phyloP scores from a whole-genome alignment of 1,140 invertebrate genomes.

The Yoshiicerus persimilis region DNA sequence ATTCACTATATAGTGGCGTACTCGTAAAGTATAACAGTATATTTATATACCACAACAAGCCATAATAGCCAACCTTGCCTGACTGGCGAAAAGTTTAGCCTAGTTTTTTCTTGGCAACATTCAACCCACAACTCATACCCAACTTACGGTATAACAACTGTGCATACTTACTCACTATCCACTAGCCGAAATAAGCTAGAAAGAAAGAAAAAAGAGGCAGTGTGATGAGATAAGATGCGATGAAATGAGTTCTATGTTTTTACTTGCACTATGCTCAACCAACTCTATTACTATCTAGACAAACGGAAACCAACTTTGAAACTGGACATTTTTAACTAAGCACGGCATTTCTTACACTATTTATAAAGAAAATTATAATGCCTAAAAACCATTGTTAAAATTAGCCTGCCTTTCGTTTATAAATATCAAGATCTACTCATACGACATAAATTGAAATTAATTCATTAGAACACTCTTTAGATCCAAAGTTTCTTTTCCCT shows the following conservation, averaged over 20 bases:
- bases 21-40: not conserved
- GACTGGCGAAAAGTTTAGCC: not conserved
- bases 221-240: not conserved
- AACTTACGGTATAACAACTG: not conserved
- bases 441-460: too few relatives aligned
- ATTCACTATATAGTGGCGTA: not conserved
- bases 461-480: too few relatives aligned
- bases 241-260: not conserved
- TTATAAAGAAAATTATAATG: too few relatives aligned
- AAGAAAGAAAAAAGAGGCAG: conserved; percentile 1
- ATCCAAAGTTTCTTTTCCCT: too few relatives aligned
- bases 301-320: not conserved
- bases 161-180: not conserved
- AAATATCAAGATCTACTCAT: too few relatives aligned
- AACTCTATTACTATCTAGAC: not conserved
- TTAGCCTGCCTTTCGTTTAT: too few relatives aligned
- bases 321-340: not conserved
- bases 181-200: not conserved
- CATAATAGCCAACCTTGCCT: not conserved
- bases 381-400: too few relatives aligned
- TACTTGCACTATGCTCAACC: not conserved
- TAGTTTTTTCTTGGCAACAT: not conserved
- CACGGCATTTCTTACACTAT: too few relatives aligned
- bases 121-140: not conserved
- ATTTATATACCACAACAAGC: not conserved